Evolutionary conservation across 2,113 vertebrate genomes (phyloP).

Genomic region (Peucedramus taeniatus): DNA sequence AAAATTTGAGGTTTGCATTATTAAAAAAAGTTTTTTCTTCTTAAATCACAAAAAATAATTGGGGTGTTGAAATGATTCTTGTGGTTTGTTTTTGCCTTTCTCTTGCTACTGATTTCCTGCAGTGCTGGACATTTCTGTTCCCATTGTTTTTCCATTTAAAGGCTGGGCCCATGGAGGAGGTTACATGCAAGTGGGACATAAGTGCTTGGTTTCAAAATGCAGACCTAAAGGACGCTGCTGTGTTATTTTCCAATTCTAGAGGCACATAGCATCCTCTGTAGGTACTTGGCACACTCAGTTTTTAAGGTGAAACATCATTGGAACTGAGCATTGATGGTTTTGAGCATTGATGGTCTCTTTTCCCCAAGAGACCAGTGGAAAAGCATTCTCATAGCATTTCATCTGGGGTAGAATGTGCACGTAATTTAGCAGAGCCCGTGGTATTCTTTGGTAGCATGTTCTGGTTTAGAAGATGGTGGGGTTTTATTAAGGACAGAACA

Average conservation of each 20-base stretch:
- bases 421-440: rapidly evolving
- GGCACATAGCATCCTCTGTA: not conserved
- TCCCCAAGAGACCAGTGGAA: not conserved
- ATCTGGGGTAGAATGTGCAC: not conserved
- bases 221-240: not conserved
- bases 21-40: not conserved
- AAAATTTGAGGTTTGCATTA: not conserved
- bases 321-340: not conserved
- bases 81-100: not conserved
- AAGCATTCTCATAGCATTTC: not conserved
- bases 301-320: not conserved
- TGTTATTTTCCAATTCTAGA: not conserved
- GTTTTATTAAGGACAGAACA: not conserved
- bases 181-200: not conserved
- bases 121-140: not conserved
- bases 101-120: not conserved
- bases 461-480: not conserved
- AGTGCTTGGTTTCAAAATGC: not conserved
- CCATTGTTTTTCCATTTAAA: not conserved
- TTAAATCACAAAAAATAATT: not conserved
- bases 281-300: not conserved
- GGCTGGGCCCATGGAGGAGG: not conserved
- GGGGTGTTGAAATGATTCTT: not conserved
- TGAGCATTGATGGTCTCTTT: not conserved
- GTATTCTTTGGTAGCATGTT: not conserved